Evolutionary conservation across 2,888 invertebrate genomes (phyloP).

Genomic region (Drosophila acutilabella): DNA sequence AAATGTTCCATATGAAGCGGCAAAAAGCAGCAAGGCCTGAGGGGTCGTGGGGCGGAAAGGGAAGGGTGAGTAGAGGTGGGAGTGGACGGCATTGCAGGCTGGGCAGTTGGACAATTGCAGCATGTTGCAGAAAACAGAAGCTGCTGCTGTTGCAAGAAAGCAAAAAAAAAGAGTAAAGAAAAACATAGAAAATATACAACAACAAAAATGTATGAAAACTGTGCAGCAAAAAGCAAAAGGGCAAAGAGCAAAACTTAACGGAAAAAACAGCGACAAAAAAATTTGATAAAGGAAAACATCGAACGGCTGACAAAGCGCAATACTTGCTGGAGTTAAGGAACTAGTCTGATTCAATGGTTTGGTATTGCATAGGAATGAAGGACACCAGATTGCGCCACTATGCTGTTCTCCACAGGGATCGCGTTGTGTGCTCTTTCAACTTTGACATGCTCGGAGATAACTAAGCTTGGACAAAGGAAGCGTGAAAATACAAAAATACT

Average conservation of each 20-base stretch:
- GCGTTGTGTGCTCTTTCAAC: conserved; percentile 20
- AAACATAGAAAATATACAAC: neutral
- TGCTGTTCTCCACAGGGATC: neutral
- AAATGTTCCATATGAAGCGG: conserved; percentile 48
- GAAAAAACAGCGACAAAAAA: conserved; percentile 23
- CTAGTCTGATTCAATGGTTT: neutral
- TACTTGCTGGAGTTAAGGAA: conserved; percentile 18
- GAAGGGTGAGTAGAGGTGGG: neutral
- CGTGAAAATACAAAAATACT: neutral
- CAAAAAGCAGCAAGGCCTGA: neutral
- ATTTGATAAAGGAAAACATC: conserved; percentile 1
- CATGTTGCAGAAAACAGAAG: conserved; percentile 74
- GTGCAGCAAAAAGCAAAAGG: conserved; percentile 59
- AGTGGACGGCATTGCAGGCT: conserved; percentile 30
- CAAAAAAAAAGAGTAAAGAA: neutral
- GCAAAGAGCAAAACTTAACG: neutral
- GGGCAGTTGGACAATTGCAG: conserved; percentile 69
- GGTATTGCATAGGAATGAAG: too few species aligned
- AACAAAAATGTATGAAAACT: conserved; percentile 46
- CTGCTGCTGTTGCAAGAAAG: conserved; percentile 20
- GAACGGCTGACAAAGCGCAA: conserved; percentile 51
- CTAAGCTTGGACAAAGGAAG: neutral
- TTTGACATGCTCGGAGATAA: conserved; percentile 12
- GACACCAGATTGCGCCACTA: too few species aligned
- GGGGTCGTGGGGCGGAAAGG: neutral